Evolutionary conservation across 1,140 invertebrate genomes (phyloP).

Genomic region (Sipha flava): DNA sequence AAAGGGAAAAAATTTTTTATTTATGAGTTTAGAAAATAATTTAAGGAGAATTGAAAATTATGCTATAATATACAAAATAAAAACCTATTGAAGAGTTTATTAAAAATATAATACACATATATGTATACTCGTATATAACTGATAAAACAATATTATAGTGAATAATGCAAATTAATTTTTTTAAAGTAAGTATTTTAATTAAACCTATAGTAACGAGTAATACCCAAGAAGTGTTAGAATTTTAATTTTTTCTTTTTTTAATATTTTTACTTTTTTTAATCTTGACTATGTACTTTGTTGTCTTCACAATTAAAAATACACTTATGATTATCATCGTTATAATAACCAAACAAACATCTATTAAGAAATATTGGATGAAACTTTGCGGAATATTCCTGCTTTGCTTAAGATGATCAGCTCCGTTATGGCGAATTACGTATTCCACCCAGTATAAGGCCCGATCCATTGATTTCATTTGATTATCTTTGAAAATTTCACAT

Average conservation of each 20-base stretch:
- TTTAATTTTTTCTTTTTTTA: neutral
- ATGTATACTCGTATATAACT: too few species aligned
- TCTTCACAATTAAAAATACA: neutral
- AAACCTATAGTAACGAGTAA: too few species aligned
- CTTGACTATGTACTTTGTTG: neutral
- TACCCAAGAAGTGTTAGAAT: too few species aligned
- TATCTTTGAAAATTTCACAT: slow-evolving; percentile 55
- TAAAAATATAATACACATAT: too few species aligned
- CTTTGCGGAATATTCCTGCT: slow-evolving; percentile 45
- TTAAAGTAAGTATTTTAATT: too few species aligned
- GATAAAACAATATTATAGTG: too few species aligned
- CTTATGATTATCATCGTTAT: neutral
- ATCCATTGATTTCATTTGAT: slow-evolving; percentile 52
- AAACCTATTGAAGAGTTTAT: too few species aligned
- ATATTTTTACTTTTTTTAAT: neutral
- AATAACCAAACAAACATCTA: slow-evolving; percentile 45
- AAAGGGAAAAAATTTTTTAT: too few species aligned
- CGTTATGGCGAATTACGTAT: slow-evolving; percentile 54
- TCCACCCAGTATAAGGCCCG: slow-evolving; percentile 62
- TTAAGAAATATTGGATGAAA: slow-evolving; percentile 47
- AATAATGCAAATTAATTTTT: too few species aligned
- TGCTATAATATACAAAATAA: too few species aligned
- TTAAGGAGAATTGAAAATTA: too few species aligned
- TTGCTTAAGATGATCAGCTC: slow-evolving; percentile 48
- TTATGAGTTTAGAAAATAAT: too few species aligned